phyloP scores from a whole-genome alignment of 2,888 invertebrate genomes.

The Idaea dimidiata region DNA sequence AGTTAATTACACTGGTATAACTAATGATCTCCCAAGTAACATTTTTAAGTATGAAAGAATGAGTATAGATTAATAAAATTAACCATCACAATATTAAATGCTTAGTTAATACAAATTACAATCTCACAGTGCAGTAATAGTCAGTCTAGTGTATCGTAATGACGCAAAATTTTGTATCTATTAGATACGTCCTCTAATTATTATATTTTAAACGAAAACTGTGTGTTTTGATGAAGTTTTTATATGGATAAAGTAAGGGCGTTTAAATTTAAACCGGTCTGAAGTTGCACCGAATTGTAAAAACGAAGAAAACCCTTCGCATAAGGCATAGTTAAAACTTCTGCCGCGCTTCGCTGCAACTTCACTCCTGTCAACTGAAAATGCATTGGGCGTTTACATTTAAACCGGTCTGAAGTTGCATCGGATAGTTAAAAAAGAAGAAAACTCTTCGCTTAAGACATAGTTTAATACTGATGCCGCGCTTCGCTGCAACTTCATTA shows the following conservation, averaged over 20 bases:
- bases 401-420: background rate
- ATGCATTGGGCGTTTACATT: background rate
- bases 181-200: background rate
- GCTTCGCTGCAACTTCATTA: background rate
- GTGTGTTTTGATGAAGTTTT: background rate
- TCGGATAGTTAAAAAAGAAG: background rate
- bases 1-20: background rate
- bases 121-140: background rate
- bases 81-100: background rate
- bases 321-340: too few species aligned
- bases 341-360: background rate
- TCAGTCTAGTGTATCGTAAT: background rate
- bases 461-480: too few species aligned
- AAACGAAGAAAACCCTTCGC: too few species aligned
- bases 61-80: background rate
- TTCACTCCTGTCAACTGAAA: background rate
- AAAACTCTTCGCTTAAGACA: too few species aligned
- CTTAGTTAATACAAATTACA: background rate
- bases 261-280: background rate
- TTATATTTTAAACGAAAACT: background rate
- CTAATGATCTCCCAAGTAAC: background rate
- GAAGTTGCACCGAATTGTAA: too few species aligned
- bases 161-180: background rate
- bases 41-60: background rate
- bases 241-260: slow-evolving; percentile 4